phyloP scores from a whole-genome alignment of 2,797 vertebrate species.

The Pangasius larnaudii region DNA sequence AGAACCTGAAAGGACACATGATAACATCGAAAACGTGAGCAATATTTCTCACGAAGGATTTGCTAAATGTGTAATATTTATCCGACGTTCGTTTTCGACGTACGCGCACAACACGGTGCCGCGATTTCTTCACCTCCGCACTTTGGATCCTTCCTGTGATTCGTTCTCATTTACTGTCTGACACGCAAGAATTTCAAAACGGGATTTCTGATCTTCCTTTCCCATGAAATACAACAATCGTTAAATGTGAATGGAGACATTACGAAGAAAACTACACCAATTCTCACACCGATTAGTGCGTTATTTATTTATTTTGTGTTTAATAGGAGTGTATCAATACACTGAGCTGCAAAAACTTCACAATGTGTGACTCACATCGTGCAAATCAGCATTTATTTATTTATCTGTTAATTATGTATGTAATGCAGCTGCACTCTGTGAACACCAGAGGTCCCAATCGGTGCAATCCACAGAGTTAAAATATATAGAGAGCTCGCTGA shows the following conservation, averaged over 20 bases:
- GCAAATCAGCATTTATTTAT: too few relatives aligned
- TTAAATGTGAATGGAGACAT: not conserved
- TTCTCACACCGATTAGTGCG: not conserved
- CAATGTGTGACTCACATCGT: too few relatives aligned
- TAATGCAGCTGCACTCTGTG: too few relatives aligned
- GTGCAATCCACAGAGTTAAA: too few relatives aligned
- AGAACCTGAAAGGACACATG: constrained; percentile 66
- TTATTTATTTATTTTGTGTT: not conserved
- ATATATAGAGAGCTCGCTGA: too few relatives aligned
- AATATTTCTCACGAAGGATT: not conserved
- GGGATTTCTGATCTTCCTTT: not conserved
- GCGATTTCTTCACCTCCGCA: not conserved
- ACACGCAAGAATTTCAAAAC: not conserved
- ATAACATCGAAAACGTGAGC: not conserved
- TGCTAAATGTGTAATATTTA: not conserved
- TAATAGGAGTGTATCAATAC: not conserved
- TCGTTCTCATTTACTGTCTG: not conserved
- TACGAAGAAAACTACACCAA: not conserved
- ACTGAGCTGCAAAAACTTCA: too few relatives aligned
- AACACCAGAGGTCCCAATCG: too few relatives aligned
- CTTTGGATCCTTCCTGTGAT: not conserved
- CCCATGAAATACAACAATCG: too few relatives aligned
- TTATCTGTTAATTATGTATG: too few relatives aligned
- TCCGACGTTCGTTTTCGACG: not conserved
- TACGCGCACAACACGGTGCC: not conserved